phyloP scores from a whole-genome alignment of 2,113 vertebrate genomes.

The Gasterosteus aculeatus region DNA sequence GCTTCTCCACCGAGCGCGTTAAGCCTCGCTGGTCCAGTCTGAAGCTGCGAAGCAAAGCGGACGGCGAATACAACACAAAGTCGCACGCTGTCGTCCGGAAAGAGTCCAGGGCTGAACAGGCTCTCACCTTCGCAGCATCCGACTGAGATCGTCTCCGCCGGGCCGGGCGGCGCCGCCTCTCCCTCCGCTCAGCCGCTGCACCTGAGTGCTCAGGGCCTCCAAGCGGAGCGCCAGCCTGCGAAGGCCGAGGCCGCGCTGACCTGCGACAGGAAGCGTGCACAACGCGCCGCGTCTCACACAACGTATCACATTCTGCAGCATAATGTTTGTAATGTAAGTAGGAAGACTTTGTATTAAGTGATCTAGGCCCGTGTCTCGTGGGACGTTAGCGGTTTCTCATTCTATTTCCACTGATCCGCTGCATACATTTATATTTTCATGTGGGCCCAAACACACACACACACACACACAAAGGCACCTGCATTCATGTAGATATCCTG shows the following conservation, averaged over 20 bases:
- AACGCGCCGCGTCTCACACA: neutral
- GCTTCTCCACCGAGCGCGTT: slow-evolving; percentile 61
- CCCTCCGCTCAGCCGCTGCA: slow-evolving; percentile 70
- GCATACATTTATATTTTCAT: slow-evolving; percentile 31
- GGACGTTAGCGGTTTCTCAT: slow-evolving; percentile 12
- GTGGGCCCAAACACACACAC: slow-evolving; percentile 13
- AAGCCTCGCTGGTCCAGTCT: slow-evolving; percentile 67
- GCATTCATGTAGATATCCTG: neutral
- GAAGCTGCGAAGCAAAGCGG: slow-evolving; percentile 55
- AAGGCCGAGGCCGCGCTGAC: slow-evolving; percentile 46
- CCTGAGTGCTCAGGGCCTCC: slow-evolving; percentile 71
- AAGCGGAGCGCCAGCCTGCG: slow-evolving; percentile 69
- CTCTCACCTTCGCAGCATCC: slow-evolving; percentile 68
- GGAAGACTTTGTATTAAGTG: neutral
- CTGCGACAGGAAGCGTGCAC: slow-evolving; percentile 38
- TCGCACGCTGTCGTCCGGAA: neutral
- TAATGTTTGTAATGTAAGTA: neutral
- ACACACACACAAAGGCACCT: neutral
- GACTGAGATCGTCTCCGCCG: slow-evolving; percentile 59
- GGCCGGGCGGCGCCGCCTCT: slow-evolving; percentile 35
- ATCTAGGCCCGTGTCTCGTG: neutral
- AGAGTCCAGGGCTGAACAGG: too few relatives aligned
- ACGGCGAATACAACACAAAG: neutral
- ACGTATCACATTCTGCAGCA: neutral
- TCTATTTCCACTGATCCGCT: slow-evolving; percentile 21